Base-by-base conservation (phyloP, 2,888 invertebrate genomes). In the Antheraea assamensis region DNA sequence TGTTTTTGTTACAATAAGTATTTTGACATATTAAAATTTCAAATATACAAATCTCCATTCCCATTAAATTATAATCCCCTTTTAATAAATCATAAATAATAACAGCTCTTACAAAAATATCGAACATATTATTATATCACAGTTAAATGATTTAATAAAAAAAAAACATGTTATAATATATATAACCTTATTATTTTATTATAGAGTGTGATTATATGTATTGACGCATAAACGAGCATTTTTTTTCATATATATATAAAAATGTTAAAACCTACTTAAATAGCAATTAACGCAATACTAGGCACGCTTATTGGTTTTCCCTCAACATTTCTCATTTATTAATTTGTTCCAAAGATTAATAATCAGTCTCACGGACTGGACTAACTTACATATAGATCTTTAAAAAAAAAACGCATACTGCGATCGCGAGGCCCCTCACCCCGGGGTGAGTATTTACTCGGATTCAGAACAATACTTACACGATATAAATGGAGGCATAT, bases 81-180 rank as follows among this genome's bases (percentile, higher is more conserved):
- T 61, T 64, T 58, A 58, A 64, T 64, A 64, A 64, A 30, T 64
- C 61, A 64, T 30, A 64, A 64, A 64, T 30, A 30, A 64, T 64
- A 64, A 64, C 61, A 64, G 30, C 30, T 64, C 61, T 64, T 64
- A 30, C 27, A 64, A 64, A 64, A 27, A 64, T 64, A 58, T 58
- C 24, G 24, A 58, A 58, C 58, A 58, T 58, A 64, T 64, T 64
- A 64, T 64, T 64, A 64, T 64, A 64, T 64, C 61, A 64, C 61
- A 64, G 61, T 64, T 64, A 64, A 64, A 64, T 27, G 61, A 64
- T 64, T 64, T 64, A 30, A 30, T 64, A 64, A 64, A 27, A 64
- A 30, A 64, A 64, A 30, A 64, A 64, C 42, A 35, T n/a, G 30
- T 30, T 64, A 64, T 4, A 64, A 64, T 64, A 61, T 61, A 30